Evolutionary conservation across 1,140 invertebrate genomes (phyloP).

Genomic region (Bombyx mandarina): DNA sequence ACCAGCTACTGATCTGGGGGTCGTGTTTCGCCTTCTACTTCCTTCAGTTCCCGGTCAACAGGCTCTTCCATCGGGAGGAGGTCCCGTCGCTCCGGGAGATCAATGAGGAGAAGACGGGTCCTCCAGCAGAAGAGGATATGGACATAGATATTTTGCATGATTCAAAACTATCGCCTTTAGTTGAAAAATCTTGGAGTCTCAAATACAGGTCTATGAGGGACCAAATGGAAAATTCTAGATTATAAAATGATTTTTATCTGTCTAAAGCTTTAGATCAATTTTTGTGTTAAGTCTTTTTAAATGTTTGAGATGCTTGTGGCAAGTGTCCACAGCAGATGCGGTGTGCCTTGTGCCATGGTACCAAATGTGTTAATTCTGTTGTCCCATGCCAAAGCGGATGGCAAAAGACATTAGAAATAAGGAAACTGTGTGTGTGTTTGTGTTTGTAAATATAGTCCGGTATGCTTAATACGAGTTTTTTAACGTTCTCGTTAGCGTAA

Average conservation of each 20-base stretch:
- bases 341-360: too few species aligned
- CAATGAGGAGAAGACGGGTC: background rate
- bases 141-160: too few species aligned
- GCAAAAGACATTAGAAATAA: too few species aligned
- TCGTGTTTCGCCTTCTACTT: slow-evolving; percentile 39
- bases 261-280: background rate
- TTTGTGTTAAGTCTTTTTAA: background rate
- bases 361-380: too few species aligned
- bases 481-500: too few species aligned
- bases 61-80: slow-evolving; percentile 32
- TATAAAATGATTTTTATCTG: slow-evolving; percentile 15
- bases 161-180: background rate
- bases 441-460: too few species aligned
- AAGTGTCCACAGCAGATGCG: too few species aligned
- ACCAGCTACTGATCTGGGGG: slow-evolving; percentile 40
- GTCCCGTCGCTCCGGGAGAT: background rate
- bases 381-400: too few species aligned
- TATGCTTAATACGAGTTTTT: too few species aligned
- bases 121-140: too few species aligned
- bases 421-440: too few species aligned
- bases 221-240: slow-evolving; percentile 33
- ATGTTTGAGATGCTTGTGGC: too few species aligned
- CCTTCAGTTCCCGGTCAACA: slow-evolving; percentile 47
- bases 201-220: slow-evolving; percentile 31
- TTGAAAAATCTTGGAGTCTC: slow-evolving; percentile 30